Conservation (phyloP, 1,140 invertebrate species). For the Sesamia nonagrioides region DNA sequence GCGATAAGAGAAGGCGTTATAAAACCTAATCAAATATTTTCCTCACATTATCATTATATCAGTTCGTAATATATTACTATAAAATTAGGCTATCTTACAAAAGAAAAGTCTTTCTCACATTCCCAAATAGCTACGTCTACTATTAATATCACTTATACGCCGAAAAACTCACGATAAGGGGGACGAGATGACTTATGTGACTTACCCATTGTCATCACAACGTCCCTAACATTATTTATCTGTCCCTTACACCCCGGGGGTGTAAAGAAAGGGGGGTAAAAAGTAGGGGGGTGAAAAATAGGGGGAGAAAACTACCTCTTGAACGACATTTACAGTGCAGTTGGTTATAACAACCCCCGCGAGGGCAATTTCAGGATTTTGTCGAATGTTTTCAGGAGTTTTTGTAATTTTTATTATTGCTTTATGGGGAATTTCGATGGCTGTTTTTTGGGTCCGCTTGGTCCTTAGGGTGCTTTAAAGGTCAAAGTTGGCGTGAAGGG, state of each 20-base stretch:
- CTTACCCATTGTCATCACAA: slow-evolving; percentile 18
- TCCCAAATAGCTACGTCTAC: background rate
- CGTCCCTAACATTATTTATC: slow-evolving; percentile 25
- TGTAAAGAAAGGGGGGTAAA: background rate
- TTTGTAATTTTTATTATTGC: slow-evolving; percentile 6
- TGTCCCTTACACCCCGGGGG: background rate
- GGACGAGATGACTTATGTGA: slow-evolving; percentile 12
- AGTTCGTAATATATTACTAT: background rate
- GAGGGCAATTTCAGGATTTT: background rate
- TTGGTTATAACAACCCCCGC: background rate
- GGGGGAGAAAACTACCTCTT: background rate
- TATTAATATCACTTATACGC: slow-evolving; percentile 21
- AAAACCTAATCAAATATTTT: background rate
- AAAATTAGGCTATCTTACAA: slow-evolving; percentile 9
- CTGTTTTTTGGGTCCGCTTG: background rate
- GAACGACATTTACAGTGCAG: background rate
- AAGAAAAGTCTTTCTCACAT: slow-evolving; percentile 1
- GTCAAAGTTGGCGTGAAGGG: no score
- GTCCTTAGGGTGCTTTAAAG: background rate
- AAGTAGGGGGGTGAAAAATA: background rate
- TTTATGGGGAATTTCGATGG: background rate
- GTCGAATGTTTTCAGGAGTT: slow-evolving; percentile 4
- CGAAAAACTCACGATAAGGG: background rate
- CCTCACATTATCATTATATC: background rate
- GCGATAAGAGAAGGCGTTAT: no score